Percentiles rank a stretch among this genome's conserved stretches.
phyloP scores from a whole-genome alignment of 2,797 vertebrate species.

The Phrynocephalus guinanensis region DNA sequence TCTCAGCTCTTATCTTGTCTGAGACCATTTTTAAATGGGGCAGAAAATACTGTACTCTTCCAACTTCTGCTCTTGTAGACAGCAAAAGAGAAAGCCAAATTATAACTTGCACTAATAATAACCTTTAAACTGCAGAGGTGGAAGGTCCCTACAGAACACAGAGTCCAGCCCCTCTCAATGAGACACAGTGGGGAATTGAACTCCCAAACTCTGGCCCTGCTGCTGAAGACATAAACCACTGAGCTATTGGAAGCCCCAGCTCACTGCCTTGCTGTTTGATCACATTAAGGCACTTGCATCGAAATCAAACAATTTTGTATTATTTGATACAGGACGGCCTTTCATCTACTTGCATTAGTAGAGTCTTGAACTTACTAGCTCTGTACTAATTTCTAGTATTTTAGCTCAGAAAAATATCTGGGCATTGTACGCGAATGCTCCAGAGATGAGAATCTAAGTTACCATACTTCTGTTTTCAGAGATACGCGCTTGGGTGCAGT shows the following conservation, averaged over 20 bases:
- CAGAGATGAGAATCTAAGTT: neutral
- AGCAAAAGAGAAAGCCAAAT: neutral
- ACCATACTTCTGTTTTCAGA: conserved; percentile 1
- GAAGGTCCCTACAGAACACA: too few species aligned
- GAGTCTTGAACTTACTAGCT: neutral
- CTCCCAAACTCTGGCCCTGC: too few species aligned
- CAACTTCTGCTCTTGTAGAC: neutral
- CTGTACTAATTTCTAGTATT: neutral
- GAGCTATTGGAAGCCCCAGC: neutral
- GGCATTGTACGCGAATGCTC: neutral
- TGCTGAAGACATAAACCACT: too few species aligned
- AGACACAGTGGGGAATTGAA: too few species aligned
- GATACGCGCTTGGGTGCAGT: neutral
- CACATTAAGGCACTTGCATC: neutral
- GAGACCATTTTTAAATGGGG: too few species aligned
- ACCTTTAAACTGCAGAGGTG: too few species aligned
- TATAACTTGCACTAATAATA: neutral
- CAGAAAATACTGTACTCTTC: neutral
- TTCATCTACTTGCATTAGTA: neutral
- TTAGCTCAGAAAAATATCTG: neutral
- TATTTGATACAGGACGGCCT: neutral
- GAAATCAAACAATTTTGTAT: neutral
- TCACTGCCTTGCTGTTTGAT: neutral
- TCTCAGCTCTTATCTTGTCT: neutral
- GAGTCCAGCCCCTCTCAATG: too few species aligned